Evolutionary conservation across 2,797 vertebrate genomes (phyloP), one percentile per base, ranked within the genome.

Genomic region (Clarias fuscus): DNA sequence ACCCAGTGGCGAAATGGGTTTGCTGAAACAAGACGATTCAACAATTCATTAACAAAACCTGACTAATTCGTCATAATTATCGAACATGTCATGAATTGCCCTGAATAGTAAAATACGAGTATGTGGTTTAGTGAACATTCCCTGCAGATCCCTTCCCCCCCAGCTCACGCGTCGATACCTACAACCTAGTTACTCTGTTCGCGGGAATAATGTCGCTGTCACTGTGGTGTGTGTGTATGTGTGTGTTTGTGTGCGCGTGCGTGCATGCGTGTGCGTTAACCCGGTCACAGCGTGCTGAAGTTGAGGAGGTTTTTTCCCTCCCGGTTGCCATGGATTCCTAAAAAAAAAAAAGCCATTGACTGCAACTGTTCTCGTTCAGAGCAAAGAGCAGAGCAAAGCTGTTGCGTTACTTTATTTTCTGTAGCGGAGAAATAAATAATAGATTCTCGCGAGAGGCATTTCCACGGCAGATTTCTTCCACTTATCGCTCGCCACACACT

Each of bases 311-410:
- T 90, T 91, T 89, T 78, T 91, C 88, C 75, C 91, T 62, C 43
- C 10, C 89, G 91, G 95, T 95, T 95, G 95, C 94, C 94, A 95
- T 95, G 95, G 94, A 86, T 87, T 93, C 93, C 82, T 92, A 90
- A 73, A 84, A 76, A 83, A 84, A 76, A 83, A 72, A 93, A 94
- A 92, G 92, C 94, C 90, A 94, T 95, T 95, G 94, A 95, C 91
- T 91, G 92, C 91, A 90, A 91, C 91, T 92, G 93, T 91, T 91
- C 90, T 90, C 91, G 93, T 94, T 94, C 93, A 94, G 91, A 89
- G 56, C 56, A 62, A 59, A 75, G 10, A 76, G n/a, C 83, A 65
- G 79, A 56, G 88, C 86, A 86, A 90, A 93, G 93, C 91, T 68
- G 85, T 76, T 85, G n/a, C 87, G 84, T 27, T 75, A 76, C 71